Evolutionary conservation across 2,797 vertebrate genomes (phyloP).

Genomic region (Sebastes wilsoni): DNA sequence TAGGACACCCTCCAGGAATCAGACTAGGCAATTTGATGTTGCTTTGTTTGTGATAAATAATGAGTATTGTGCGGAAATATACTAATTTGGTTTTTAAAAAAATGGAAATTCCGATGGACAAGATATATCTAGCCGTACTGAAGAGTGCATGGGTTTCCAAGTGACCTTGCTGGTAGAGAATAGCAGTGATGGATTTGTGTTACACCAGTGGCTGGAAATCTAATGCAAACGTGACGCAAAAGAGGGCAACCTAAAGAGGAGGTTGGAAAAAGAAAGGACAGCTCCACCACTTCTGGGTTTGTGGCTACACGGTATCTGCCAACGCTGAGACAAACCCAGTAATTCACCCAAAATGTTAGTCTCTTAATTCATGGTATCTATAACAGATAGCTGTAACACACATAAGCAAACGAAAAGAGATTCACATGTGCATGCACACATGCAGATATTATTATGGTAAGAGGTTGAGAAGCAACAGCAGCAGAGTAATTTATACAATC

Average conservation of each 20-base stretch:
- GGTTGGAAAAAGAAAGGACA: constrained; percentile 81
- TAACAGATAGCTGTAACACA: constrained; percentile 58
- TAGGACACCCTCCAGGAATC: background rate
- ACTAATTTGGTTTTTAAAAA: background rate
- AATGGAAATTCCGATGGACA: constrained; percentile 7
- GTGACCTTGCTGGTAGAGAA: constrained; percentile 60
- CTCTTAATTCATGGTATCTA: constrained; percentile 79
- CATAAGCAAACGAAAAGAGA: constrained; percentile 27
- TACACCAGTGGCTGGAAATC: constrained; percentile 75
- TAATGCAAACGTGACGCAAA: constrained; percentile 82
- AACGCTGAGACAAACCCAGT: constrained; percentile 78
- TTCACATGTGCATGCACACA: constrained; percentile 7
- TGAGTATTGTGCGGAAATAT: background rate
- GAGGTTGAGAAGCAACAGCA: background rate
- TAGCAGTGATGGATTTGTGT: constrained; percentile 65
- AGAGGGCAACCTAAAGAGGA: constrained; percentile 75
- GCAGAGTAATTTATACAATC: background rate
- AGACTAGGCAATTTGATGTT: background rate
- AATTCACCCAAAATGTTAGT: constrained; percentile 76
- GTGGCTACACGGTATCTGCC: constrained; percentile 73
- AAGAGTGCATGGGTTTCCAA: constrained; percentile 58
- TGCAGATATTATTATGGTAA: background rate
- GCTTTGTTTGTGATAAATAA: constrained; percentile 10
- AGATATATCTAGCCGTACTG: constrained; percentile 19
- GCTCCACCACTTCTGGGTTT: constrained; percentile 69